Conservation (phyloP, 2,113 vertebrate species). For the Engraulis encrasicolus region DNA sequence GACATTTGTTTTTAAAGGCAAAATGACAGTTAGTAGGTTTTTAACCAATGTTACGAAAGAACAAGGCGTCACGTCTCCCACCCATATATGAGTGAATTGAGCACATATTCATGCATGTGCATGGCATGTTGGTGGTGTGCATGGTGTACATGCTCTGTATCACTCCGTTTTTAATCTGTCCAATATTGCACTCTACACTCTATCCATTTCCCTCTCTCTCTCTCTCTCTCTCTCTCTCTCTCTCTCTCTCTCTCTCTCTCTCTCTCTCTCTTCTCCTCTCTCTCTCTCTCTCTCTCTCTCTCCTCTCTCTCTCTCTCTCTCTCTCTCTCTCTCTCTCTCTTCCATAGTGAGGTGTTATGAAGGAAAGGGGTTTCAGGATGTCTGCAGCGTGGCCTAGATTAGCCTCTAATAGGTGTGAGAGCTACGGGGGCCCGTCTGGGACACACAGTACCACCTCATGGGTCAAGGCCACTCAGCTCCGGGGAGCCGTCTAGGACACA, state of each 20-base stretch:
- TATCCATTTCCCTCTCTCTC: not conserved
- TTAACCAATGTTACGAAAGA: too few species aligned
- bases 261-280: not conserved
- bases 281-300: slow-evolving; percentile 22
- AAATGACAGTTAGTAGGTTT: too few species aligned
- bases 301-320: not conserved
- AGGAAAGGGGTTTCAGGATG: slow-evolving; percentile 27
- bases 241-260: slow-evolving; percentile 41
- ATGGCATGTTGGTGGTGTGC: too few species aligned
- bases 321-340: not conserved
- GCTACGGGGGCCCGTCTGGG: not conserved
- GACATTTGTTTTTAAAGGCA: too few species aligned
- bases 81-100: too few species aligned
- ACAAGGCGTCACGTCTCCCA: too few species aligned
- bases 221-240: not conserved
- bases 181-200: too few species aligned
- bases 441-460: not conserved
- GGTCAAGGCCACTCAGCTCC: not conserved
- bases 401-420: not conserved
- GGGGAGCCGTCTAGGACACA: too few species aligned
- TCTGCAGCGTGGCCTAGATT: slow-evolving; percentile 32
- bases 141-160: too few species aligned
- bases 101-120: too few species aligned
- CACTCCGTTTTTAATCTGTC: too few species aligned
- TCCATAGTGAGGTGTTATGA: slow-evolving; percentile 39